These are phyloP conservation scores for Drosophila jambulina DNA, from an alignment of 1,140 invertebrate species.

Conservation along the genomic window DNA sequence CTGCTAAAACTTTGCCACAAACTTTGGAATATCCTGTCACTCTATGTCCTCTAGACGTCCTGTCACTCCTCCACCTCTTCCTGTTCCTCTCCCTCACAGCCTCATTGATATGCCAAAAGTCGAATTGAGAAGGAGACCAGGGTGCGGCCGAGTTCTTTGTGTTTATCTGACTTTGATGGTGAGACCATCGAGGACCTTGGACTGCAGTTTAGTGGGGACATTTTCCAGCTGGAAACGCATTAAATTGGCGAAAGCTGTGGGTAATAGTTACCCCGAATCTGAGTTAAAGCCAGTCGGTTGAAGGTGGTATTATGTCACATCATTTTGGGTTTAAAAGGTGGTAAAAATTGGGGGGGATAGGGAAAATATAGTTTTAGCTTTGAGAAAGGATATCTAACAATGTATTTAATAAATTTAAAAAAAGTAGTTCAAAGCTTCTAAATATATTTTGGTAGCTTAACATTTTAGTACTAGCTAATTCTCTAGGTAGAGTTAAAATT, in stretches of 20 bases:
- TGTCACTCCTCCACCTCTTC: neutral
- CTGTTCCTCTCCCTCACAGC: neutral
- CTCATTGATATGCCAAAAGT: conserved; percentile 66
- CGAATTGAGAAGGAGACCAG: conserved; percentile 3
- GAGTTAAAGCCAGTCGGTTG: neutral
- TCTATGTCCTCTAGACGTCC: neutral
- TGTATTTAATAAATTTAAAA: no score
- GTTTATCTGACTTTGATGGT: conserved; percentile 26
- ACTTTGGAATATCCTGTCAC: conserved; percentile 31
- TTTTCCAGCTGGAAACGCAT: conserved; percentile 5
- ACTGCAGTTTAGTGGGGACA: conserved; percentile 32
- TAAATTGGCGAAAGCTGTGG: conserved; percentile 15
- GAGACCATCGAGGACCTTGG: conserved; percentile 3
- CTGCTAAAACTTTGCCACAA: conserved; percentile 55
- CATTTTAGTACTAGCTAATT: no score
- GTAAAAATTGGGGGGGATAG: no score
- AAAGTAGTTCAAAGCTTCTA: no score
- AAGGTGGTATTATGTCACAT: neutral
- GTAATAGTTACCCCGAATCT: conserved; percentile 23
- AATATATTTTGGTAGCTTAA: no score
- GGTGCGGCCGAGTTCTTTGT: conserved; percentile 11
- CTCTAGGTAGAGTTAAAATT: no score
- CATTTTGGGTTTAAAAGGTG: neutral
- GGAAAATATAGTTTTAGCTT: no score
- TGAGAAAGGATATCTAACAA: no score